Percentiles rank a stretch among this genome's conserved stretches.
phyloP scores from a whole-genome alignment of 2,797 vertebrate genomes.

The Podarcis siculus region DNA sequence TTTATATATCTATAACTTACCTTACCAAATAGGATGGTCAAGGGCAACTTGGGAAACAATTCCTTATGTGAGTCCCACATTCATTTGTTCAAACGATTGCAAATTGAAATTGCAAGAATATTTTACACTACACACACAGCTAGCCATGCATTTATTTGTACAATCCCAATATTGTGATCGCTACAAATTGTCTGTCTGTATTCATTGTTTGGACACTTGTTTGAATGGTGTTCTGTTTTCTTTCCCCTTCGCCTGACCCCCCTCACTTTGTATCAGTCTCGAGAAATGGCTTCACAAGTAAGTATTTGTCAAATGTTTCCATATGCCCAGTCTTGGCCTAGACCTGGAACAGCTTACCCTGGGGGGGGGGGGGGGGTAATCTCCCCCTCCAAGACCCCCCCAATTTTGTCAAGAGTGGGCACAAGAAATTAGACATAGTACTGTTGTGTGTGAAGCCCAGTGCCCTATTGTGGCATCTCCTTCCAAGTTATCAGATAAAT shows the following conservation, averaged over 20 bases:
- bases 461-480: too few species aligned
- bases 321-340: conserved; percentile 18
- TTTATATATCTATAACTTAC: background rate
- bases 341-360: background rate
- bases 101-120: background rate
- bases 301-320: conserved; percentile 70
- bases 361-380: too few species aligned
- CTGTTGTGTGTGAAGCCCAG: too few species aligned
- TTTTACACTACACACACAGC: background rate
- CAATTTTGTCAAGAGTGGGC: too few species aligned
- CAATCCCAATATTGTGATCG: conserved; percentile 32
- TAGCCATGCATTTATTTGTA: background rate
- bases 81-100: background rate
- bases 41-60: background rate
- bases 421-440: too few species aligned
- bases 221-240: conserved; percentile 73
- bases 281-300: conserved; percentile 80
- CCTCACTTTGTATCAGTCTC: conserved; percentile 73
- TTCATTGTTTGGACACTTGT: conserved; percentile 52
- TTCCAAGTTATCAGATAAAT: too few species aligned
- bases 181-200: conserved; percentile 38
- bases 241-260: conserved; percentile 49
- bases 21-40: background rate
- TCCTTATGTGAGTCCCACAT: background rate
- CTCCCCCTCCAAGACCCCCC: too few species aligned